Percentiles rank a stretch among this genome's conserved stretches.
Conservation (phyloP, 2,888 invertebrate genomes). For the Baronia brevicornis region DNA sequence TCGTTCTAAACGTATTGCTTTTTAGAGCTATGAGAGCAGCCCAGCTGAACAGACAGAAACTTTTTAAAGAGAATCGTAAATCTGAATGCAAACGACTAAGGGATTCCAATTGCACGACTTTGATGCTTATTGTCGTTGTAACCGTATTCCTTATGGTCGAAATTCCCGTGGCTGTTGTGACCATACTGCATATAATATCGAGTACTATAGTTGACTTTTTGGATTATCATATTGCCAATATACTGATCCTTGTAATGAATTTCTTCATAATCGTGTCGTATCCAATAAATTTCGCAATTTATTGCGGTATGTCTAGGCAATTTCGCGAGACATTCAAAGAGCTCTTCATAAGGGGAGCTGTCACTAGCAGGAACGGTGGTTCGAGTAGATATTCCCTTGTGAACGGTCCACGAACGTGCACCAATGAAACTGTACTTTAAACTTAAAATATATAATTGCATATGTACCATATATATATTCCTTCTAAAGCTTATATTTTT, state of each 20-base stretch:
- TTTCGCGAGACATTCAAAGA: conserved; percentile 96
- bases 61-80: conserved; percentile 85
- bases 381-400: conserved; percentile 88
- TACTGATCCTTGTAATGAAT: conserved; percentile 88
- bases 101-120: conserved; percentile 88
- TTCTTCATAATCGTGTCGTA: conserved; percentile 94
- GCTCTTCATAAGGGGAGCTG: conserved; percentile 80
- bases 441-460: conserved; percentile 18
- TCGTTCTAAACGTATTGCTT: conserved; percentile 90
- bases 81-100: conserved; percentile 86
- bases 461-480: conserved; percentile 12
- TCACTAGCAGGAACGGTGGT: conserved; percentile 78
- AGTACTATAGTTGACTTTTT: conserved; percentile 82
- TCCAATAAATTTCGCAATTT: conserved; percentile 95
- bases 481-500: neutral
- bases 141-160: conserved; percentile 89
- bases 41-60: conserved; percentile 83
- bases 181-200: conserved; percentile 87
- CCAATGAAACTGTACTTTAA: conserved; percentile 88
- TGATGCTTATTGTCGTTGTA: conserved; percentile 92
- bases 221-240: conserved; percentile 85
- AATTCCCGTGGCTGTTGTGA: conserved; percentile 89
- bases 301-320: conserved; percentile 96
- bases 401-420: conserved; percentile 87
- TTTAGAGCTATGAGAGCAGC: conserved; percentile 91